Percentiles rank a stretch among this genome's conserved stretches.
Conservation (phyloP, 2,113 vertebrate species). For the Mus pahari region DNA sequence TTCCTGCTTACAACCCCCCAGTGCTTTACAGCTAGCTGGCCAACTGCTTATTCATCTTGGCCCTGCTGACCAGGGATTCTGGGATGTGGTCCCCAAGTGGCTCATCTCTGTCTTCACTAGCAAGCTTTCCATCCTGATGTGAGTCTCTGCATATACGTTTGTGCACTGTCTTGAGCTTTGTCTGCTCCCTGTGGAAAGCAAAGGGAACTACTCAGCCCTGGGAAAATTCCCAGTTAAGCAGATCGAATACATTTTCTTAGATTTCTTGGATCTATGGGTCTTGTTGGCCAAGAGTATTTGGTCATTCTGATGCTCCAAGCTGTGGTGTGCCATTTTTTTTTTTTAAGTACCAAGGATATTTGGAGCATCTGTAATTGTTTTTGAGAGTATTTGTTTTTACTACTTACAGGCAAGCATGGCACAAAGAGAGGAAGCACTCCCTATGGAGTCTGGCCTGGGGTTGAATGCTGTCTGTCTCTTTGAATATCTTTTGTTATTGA, state of each 20-base stretch:
- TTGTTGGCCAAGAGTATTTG: background rate
- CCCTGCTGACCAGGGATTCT: background rate
- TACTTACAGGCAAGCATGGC: background rate
- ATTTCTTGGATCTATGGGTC: background rate
- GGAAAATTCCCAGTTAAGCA: background rate
- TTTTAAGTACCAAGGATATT: slow-evolving; percentile 14
- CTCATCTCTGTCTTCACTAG: background rate
- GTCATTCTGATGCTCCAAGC: background rate
- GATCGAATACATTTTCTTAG: background rate
- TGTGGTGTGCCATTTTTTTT: background rate
- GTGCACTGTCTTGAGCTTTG: background rate
- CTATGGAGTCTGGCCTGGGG: background rate
- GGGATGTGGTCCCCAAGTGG: background rate
- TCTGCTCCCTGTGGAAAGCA: background rate
- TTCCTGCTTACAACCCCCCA: slow-evolving; percentile 25
- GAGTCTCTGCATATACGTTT: background rate
- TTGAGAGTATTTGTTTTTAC: background rate
- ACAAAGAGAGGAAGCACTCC: background rate
- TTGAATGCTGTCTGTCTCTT: background rate
- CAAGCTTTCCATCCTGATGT: background rate
- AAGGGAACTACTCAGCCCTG: background rate
- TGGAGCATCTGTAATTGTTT: background rate
- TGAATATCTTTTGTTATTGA: background rate
- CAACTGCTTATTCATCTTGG: slow-evolving; percentile 47
- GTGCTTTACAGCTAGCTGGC: background rate